Evolutionary conservation across 1,140 invertebrate species (phyloP).

Genomic region (Octopus bimaculoides): DNA sequence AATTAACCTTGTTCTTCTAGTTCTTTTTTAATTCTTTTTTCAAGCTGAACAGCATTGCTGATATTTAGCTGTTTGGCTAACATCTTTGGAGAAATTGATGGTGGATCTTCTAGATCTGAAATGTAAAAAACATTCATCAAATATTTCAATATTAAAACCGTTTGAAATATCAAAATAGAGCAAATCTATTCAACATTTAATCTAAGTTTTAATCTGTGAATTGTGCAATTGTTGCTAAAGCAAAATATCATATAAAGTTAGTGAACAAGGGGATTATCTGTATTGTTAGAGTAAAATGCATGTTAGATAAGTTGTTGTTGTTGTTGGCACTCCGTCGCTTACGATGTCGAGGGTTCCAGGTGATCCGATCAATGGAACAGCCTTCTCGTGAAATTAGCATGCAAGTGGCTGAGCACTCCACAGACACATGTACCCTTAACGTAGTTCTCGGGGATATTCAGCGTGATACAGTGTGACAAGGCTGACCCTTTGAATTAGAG

Average conservation of each 20-base stretch:
- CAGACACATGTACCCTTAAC: too few species aligned
- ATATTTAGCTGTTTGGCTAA: conserved; percentile 57
- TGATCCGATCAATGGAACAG: too few species aligned
- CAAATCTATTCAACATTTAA: neutral
- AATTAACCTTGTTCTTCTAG: conserved; percentile 75
- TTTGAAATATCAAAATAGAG: neutral
- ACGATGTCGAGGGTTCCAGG: too few species aligned
- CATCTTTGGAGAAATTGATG: conserved; percentile 50
- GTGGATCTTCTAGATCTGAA: conserved; percentile 49
- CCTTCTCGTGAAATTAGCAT: too few species aligned
- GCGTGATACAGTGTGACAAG: too few species aligned
- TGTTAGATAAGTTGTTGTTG: too few species aligned
- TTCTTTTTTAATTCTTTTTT: conserved; percentile 80
- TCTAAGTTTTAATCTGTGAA: too few species aligned
- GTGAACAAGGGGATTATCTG: neutral
- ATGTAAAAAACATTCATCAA: neutral
- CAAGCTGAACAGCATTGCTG: conserved; percentile 60
- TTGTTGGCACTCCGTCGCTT: too few species aligned
- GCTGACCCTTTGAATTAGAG: too few species aligned
- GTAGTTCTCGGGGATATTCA: too few species aligned
- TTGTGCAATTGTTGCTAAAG: too few species aligned
- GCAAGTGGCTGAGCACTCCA: too few species aligned
- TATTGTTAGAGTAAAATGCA: neutral
- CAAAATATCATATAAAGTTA: neutral
- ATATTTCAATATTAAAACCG: neutral